Evolutionary conservation across 53 echinoderm and acorn worm species (phyloP).

Genomic region (Glandiceps talaboti): DNA sequence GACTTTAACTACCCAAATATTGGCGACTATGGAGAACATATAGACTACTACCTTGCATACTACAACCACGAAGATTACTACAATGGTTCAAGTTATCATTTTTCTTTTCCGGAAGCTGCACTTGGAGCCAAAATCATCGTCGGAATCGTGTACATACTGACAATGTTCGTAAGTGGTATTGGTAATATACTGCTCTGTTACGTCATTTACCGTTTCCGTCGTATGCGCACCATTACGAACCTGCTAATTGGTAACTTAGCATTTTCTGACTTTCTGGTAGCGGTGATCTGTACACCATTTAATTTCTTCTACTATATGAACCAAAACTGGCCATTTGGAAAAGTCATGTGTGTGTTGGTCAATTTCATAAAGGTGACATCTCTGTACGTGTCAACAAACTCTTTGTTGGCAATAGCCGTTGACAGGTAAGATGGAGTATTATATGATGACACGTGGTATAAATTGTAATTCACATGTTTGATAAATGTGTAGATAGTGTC

Average conservation of each 20-base stretch:
- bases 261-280: conserved; percentile 78
- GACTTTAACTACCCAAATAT: no score
- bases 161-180: conserved; percentile 68
- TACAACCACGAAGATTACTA: neutral
- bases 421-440: conserved; percentile 76
- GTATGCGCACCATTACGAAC: conserved; percentile 92
- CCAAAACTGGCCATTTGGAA: conserved; percentile 80
- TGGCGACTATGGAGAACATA: neutral
- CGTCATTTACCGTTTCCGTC: conserved; percentile 69
- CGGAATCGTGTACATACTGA: conserved; percentile 57
- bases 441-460: no score
- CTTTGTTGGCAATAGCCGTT: conserved; percentile 80
- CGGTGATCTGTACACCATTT: conserved; percentile 71
- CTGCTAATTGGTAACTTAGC: conserved; percentile 88
- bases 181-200: conserved; percentile 82
- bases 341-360: conserved; percentile 62
- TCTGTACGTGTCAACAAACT: conserved; percentile 88
- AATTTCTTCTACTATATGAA: conserved; percentile 72
- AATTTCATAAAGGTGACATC: conserved; percentile 75
- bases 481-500: no score
- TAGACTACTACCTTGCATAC: neutral
- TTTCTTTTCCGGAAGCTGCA: conserved; percentile 4
- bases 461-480: no score
- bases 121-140: conserved; percentile 35
- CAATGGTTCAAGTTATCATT: no score